Base-by-base conservation (phyloP, 2,888 invertebrate species). In the Phyllotreta cruciferae region DNA sequence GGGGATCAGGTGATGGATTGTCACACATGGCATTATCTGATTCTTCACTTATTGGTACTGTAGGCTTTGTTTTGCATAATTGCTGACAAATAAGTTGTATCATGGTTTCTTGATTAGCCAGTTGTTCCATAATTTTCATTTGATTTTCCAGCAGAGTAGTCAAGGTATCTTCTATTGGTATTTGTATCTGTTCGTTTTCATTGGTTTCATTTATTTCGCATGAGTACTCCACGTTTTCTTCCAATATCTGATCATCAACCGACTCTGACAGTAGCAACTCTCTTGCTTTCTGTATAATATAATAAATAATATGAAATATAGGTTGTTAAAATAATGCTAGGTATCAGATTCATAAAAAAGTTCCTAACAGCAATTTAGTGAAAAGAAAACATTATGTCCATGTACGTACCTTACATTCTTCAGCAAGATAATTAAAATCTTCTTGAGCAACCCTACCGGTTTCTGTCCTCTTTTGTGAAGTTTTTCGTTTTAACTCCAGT, bases 111-210 rank as follows among this genome's bases (percentile, higher is more conserved):
- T n/a, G n/a, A n/a, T n/a, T n/a, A n/a, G n/a, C n/a, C n/a, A 35
- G 52, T 50, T 34, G 39, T 61, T 36, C 42, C 61, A 14, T 41
- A 61, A 42, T 55, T 61, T 39, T 61, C 61, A 61, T 56, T 34
- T 61, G 61, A 36, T 61, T 61, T 61, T 61, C 61, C 6, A 60
- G 41, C 5, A 60, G 41, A 10, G 49, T 39, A 60, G 10, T 60
- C 10, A 38, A 50, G 41, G 39, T 42, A 34, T 53, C 9, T 4
- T 50, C 10, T 14, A 53, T 53, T 11, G 53, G 37, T 38, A 50
- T 60, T 52, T 56, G 56, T 35, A n/a, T n/a, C n/a, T n/a, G n/a
- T n/a, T n/a, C n/a, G n/a, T n/a, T n/a, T n/a, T n/a, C n/a, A n/a
- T 56, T 8, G 8, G 6, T 38, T 38, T 38, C 6, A 38, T 38